These are phyloP conservation scores for Rotaria magnacalcarata DNA, from an alignment of 2,888 invertebrate species.

Conservation along the genomic window DNA sequence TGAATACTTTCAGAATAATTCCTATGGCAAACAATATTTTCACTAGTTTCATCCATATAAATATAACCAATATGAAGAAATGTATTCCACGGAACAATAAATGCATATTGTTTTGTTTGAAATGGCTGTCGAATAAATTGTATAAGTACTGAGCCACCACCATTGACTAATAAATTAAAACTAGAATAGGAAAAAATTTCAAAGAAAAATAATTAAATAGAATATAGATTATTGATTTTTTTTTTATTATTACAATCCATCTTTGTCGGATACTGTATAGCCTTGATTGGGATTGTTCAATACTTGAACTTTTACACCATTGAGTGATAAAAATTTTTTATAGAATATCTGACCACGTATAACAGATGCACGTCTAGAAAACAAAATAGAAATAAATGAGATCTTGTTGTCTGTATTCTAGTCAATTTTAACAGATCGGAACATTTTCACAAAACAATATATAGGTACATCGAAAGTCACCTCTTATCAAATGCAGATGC, in stretches of 20 bases:
- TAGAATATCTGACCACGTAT: constrained; percentile 94
- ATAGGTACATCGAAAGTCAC: constrained; percentile 28
- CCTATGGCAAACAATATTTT: not conserved
- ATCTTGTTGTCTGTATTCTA: not conserved
- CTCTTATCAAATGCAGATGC: constrained; percentile 43
- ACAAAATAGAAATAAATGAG: constrained; percentile 50
- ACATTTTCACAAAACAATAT: constrained; percentile 47
- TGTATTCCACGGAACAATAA: constrained; percentile 91
- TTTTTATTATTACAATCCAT: constrained; percentile 57
- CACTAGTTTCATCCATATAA: not conserved
- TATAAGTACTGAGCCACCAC: constrained; percentile 90
- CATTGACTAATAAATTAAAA: constrained; percentile 97
- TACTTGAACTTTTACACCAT: constrained; percentile 92
- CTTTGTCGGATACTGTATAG: constrained; percentile 68
- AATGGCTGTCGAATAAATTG: constrained; percentile 93
- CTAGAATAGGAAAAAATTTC: constrained; percentile 62
- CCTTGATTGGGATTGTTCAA: constrained; percentile 88
- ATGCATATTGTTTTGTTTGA: constrained; percentile 63
- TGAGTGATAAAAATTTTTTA: constrained; percentile 86
- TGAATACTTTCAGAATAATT: not conserved
- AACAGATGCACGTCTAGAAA: constrained; percentile 89
- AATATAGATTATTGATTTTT: too few relatives aligned
- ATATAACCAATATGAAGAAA: constrained; percentile 67
- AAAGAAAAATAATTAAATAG: not conserved
- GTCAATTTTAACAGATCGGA: not conserved